phyloP scores from a whole-genome alignment of 2,113 vertebrate species.

The Dicerorhinus sumatrensis region DNA sequence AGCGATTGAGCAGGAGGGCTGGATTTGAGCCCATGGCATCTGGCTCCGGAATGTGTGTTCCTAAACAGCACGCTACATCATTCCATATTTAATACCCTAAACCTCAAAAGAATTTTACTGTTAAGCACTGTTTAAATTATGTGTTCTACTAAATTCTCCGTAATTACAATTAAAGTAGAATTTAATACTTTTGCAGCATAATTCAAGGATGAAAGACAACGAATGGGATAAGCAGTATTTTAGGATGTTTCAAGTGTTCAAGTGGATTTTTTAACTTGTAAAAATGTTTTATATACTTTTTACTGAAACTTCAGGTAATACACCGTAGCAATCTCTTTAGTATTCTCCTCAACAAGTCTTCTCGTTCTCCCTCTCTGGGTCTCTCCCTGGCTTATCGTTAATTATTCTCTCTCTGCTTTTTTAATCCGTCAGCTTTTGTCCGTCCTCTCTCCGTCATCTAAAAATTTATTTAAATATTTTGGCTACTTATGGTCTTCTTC shows the following conservation, averaged over 20 bases:
- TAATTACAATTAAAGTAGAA: constrained; percentile 33
- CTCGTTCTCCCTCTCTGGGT: not conserved
- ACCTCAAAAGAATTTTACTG: not conserved
- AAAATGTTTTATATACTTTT: not conserved
- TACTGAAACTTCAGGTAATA: not conserved
- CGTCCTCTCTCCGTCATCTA: not conserved
- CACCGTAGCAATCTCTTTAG: not conserved
- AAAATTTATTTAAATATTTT: not conserved
- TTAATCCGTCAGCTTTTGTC: not conserved
- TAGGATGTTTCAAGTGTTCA: not conserved
- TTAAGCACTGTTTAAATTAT: not conserved
- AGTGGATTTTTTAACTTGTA: not conserved
- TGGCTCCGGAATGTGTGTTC: not conserved
- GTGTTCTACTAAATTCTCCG: not conserved
- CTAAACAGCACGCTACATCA: not conserved
- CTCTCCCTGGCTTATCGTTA: not conserved
- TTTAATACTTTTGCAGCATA: not conserved
- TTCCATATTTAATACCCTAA: not conserved
- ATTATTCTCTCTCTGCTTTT: not conserved
- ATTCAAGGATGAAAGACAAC: not conserved
- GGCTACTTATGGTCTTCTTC: not conserved
- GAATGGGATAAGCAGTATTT: not conserved
- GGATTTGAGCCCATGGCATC: not conserved
- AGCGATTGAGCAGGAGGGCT: not conserved
- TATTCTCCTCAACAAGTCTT: not conserved